phyloP scores from a whole-genome alignment of 2,113 vertebrate species.

The Neodon shergylaensis region DNA sequence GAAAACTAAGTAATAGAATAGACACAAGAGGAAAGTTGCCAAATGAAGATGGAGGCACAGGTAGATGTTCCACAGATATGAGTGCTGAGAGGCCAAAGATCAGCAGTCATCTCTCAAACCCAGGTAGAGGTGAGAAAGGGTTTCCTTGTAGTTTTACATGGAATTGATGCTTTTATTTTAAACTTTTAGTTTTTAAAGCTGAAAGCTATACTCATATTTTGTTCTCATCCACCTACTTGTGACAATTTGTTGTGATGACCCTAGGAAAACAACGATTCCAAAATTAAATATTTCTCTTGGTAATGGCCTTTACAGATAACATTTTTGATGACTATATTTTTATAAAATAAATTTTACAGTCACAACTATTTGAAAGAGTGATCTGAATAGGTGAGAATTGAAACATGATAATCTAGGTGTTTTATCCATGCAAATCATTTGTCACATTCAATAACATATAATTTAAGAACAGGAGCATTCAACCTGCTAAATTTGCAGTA shows the following conservation, averaged over 20 bases:
- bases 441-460: background rate
- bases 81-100: background rate
- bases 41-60: background rate
- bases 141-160: background rate
- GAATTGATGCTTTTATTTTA: background rate
- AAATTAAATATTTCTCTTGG: conserved; percentile 11
- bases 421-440: background rate
- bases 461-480: conserved; percentile 11
- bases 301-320: background rate
- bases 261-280: background rate
- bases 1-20: background rate
- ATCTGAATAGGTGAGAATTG: background rate
- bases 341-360: background rate
- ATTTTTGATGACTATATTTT: background rate
- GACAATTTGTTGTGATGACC: background rate
- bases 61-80: background rate
- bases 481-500: background rate
- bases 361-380: background rate
- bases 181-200: background rate
- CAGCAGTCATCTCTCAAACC: background rate
- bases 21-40: background rate
- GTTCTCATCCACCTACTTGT: background rate
- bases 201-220: background rate
- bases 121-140: background rate
- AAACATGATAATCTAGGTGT: background rate